Evolutionary conservation across 1,140 invertebrate species (phyloP).

Genomic region (Zaprionus lachaisei): DNA sequence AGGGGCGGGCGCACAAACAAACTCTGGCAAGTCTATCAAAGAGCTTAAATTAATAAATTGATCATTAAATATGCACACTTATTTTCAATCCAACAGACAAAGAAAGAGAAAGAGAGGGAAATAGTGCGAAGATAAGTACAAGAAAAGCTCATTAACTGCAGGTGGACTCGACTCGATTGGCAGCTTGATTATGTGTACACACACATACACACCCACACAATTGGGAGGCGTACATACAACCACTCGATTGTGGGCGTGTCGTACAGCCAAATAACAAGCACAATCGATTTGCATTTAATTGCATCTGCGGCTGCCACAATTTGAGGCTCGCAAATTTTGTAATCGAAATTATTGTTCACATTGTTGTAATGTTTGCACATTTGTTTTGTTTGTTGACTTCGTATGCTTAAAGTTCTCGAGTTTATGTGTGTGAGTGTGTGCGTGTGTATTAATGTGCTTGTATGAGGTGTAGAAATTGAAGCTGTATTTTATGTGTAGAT

Average conservation of each 20-base stretch:
- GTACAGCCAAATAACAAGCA: conserved; percentile 63
- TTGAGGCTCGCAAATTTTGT: conserved; percentile 62
- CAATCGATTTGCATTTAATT: conserved; percentile 79
- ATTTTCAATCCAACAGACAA: conserved; percentile 39
- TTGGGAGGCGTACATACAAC: background rate
- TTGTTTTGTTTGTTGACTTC: conserved; percentile 73
- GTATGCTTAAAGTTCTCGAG: conserved; percentile 35
- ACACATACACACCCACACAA: conserved; percentile 10
- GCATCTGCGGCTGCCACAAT: conserved; percentile 71
- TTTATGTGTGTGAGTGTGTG: conserved; percentile 7
- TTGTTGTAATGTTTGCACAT: conserved; percentile 80
- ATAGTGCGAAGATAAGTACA: background rate
- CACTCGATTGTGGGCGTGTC: conserved; percentile 47
- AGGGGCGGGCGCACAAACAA: background rate
- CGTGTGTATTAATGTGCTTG: conserved; percentile 5
- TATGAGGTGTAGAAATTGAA: conserved; percentile 20
- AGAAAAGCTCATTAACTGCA: conserved; percentile 45
- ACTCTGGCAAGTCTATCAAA: background rate
- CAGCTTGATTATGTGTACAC: conserved; percentile 21
- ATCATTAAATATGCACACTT: conserved; percentile 29
- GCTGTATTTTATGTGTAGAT: conserved; percentile 63
- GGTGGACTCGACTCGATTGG: conserved; percentile 20
- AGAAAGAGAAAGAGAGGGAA: background rate
- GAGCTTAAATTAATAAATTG: conserved; percentile 30
- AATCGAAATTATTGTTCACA: conserved; percentile 80